phyloP scores from a whole-genome alignment of 2,113 vertebrate genomes.

The Ochotona princeps region DNA sequence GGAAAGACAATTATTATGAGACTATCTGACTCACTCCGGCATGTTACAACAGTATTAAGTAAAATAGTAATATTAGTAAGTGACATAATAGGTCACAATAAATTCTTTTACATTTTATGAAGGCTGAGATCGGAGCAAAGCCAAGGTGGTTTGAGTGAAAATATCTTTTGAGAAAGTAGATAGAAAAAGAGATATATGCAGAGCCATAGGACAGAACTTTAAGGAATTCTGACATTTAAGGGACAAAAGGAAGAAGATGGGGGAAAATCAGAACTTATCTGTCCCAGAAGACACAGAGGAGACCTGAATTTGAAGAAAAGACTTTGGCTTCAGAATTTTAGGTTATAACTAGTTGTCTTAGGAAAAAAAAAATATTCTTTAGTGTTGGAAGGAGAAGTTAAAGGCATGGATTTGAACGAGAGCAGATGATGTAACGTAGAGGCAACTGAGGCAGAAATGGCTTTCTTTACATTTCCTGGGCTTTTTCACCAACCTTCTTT shows the following conservation, averaged over 20 bases:
- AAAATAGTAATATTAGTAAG: not conserved
- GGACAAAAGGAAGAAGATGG: not conserved
- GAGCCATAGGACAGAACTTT: not conserved
- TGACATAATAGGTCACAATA: not conserved
- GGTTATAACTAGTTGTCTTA: not conserved
- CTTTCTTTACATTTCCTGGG: not conserved
- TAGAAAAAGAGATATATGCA: not conserved
- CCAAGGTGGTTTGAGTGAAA: not conserved
- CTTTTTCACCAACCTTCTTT: not conserved
- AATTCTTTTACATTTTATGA: not conserved
- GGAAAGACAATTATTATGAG: constrained; percentile 1
- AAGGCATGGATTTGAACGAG: not conserved
- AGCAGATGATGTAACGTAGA: not conserved
- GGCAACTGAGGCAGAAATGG: not conserved
- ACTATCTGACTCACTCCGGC: not conserved
- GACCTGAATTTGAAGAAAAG: constrained; percentile 2
- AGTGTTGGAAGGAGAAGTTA: not conserved
- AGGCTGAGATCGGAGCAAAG: no score
- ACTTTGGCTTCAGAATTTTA: not conserved
- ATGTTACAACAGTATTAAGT: not conserved
- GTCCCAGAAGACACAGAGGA: not conserved
- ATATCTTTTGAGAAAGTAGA: constrained; percentile 12
- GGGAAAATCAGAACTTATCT: not conserved
- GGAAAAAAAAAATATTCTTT: not conserved
- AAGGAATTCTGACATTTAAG: not conserved